Base-by-base conservation (phyloP, 2,888 invertebrate genomes). In the Monopis laevigella region DNA sequence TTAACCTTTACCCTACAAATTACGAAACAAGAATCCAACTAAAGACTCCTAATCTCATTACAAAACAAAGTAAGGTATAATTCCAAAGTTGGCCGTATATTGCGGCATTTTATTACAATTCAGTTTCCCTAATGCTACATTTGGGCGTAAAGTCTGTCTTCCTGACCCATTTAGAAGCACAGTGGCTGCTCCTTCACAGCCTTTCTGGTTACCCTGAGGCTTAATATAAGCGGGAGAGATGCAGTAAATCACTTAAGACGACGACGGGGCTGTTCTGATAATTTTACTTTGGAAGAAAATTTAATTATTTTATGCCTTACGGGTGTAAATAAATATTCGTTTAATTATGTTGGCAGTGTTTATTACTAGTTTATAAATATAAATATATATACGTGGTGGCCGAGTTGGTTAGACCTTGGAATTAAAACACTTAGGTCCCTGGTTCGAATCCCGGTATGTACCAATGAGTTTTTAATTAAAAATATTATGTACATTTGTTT, bases 91-190 rank as follows among this genome's bases (percentile, higher is more conserved):
- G 19, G 21, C 19, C 11, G 36, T 36, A 19, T 36, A 21, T 21
- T 36, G 36, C 21, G 57, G 56, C 64, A 59, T 71, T 74, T 71
- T 73, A 73, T 66, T 64, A 62, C 67, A 55, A 57, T 69, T 72
- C 64, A 68, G 66, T 66, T 72, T 65, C 66, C 70, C 58, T 64
- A 65, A 66, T 62, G 59, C 65, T 56, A 59, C 65, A 68, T 62
- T 62, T 65, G 63, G 60, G 57, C 68, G 67, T 75, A 78, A 78
- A 78, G 73, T 75, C 77, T 71, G 69, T 64, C 71, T 77, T 77
- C 75, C 78, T 78, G 78, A 80, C 80, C 80, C 75, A 78, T 74
- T 78, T 78, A 71, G 64, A 50, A 51, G 66, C 18, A 27, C 27
- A 19, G 39, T 43, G 35, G 29, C 41, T 39, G 39, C 18, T 27